Evolutionary conservation across 64 coral and sea anemone species (phyloP).

Genomic region (Pocillopora verrucosa): DNA sequence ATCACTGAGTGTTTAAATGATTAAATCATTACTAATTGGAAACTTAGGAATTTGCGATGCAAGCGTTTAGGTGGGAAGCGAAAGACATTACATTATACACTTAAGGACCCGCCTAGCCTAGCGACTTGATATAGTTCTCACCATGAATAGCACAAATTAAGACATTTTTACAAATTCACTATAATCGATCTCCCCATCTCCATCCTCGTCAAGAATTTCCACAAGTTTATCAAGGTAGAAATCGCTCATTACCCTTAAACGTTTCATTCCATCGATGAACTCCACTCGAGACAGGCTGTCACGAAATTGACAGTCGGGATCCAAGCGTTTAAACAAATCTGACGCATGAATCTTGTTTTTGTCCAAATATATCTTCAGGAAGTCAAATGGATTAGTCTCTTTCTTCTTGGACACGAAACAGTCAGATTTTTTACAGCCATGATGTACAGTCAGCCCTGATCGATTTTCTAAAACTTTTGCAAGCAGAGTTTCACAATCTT

Average conservation of each 20-base stretch:
- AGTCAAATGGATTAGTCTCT: slow-evolving; percentile 58
- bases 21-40: too few relatives aligned
- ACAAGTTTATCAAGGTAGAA: slow-evolving; percentile 71
- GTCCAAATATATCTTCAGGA: slow-evolving; percentile 74
- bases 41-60: too few relatives aligned
- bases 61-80: too few relatives aligned
- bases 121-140: background rate
- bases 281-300: slow-evolving; percentile 76
- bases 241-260: slow-evolving; percentile 72
- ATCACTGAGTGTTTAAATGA: too few relatives aligned
- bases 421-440: slow-evolving; percentile 83
- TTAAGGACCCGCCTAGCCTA: too few relatives aligned
- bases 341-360: slow-evolving; percentile 81
- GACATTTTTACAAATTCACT: slow-evolving; percentile 83
- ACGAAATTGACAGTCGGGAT: slow-evolving; percentile 58
- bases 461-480: slow-evolving; percentile 41
- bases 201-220: slow-evolving; percentile 62
- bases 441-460: slow-evolving; percentile 31
- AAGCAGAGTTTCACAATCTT: slow-evolving; percentile 40
- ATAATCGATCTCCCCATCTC: slow-evolving; percentile 86
- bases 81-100: too few relatives aligned
- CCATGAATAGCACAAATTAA: background rate
- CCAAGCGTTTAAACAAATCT: slow-evolving; percentile 79
- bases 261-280: slow-evolving; percentile 73
- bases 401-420: slow-evolving; percentile 61